Evolutionary conservation across 1,140 invertebrate genomes (phyloP).

Genomic region (Zaprionus tsacasi): DNA sequence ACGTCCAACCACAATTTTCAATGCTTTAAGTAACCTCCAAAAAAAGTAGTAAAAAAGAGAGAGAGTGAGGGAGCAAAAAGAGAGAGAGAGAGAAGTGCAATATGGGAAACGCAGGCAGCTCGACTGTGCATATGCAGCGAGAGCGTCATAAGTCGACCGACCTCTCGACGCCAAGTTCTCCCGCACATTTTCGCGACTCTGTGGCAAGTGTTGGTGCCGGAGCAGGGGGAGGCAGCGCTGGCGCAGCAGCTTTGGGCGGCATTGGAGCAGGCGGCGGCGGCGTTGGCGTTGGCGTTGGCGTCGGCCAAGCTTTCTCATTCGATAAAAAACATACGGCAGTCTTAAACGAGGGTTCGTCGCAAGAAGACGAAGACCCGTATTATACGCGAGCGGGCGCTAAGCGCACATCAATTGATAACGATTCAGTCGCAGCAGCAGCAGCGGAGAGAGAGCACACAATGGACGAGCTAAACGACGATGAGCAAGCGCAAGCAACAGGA

Average conservation of each 20-base stretch:
- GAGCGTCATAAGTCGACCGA: slow-evolving; percentile 83
- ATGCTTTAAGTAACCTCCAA: slow-evolving; percentile 55
- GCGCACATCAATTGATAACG: slow-evolving; percentile 64
- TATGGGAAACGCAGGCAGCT: slow-evolving; percentile 83
- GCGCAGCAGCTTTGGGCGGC: slow-evolving; percentile 54
- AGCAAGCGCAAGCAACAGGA: slow-evolving; percentile 53
- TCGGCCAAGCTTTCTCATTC: slow-evolving; percentile 92
- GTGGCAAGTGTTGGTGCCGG: slow-evolving; percentile 37
- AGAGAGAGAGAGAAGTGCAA: slow-evolving; percentile 34
- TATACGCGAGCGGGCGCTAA: slow-evolving; percentile 87
- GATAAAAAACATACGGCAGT: slow-evolving; percentile 89
- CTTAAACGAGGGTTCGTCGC: slow-evolving; percentile 80
- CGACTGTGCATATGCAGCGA: slow-evolving; percentile 74
- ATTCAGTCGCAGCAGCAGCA: slow-evolving; percentile 43
- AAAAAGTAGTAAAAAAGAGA: slow-evolving; percentile 22
- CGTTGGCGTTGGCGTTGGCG: slow-evolving; percentile 85
- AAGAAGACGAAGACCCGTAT: slow-evolving; percentile 90
- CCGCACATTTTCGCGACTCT: slow-evolving; percentile 76
- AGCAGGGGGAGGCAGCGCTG: slow-evolving; percentile 40
- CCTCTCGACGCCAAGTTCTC: slow-evolving; percentile 78
- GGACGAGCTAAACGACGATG: slow-evolving; percentile 66
- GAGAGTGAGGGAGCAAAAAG: slow-evolving; percentile 26
- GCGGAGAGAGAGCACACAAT: slow-evolving; percentile 85
- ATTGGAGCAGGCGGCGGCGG: slow-evolving; percentile 42
- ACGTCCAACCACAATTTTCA: slow-evolving; percentile 38